These are phyloP conservation scores for Setophaga petechia DNA, from an alignment of 2,113 vertebrate genomes.

Conservation along the genomic window DNA sequence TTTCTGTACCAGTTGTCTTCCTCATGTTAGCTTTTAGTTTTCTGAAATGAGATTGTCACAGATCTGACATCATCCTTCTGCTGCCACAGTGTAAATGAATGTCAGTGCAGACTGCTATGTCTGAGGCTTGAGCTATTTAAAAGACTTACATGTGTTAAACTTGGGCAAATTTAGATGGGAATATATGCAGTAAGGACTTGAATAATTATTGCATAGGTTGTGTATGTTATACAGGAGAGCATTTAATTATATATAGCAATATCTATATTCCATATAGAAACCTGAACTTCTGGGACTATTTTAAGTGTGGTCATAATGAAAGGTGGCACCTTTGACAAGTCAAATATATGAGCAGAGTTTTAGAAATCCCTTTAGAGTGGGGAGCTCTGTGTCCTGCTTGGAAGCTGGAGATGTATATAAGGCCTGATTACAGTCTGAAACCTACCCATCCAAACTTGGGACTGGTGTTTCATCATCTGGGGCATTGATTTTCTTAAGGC, in stretches of 20 bases:
- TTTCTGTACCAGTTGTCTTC: not conserved
- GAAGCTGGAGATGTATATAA: not conserved
- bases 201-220: not conserved
- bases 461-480: not conserved
- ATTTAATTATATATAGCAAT: not conserved
- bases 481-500: not conserved
- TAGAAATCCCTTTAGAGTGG: not conserved
- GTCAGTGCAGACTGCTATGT: not conserved
- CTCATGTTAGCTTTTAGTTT: not conserved
- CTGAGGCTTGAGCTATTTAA: not conserved
- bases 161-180: not conserved
- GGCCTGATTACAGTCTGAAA: not conserved
- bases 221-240: not conserved
- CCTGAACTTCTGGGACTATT: not conserved
- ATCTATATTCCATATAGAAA: accelerated
- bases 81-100: not conserved
- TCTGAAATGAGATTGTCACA: not conserved
- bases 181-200: not conserved
- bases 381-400: not conserved
- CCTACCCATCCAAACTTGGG: accelerated
- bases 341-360: not conserved
- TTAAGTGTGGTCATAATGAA: not conserved
- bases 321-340: not conserved
- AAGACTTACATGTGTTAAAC: not conserved
- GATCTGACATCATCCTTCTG: not conserved